These are phyloP conservation scores for Eriocheir sinensis DNA, from an alignment of 1,140 invertebrate species.

Conservation along the genomic window DNA sequence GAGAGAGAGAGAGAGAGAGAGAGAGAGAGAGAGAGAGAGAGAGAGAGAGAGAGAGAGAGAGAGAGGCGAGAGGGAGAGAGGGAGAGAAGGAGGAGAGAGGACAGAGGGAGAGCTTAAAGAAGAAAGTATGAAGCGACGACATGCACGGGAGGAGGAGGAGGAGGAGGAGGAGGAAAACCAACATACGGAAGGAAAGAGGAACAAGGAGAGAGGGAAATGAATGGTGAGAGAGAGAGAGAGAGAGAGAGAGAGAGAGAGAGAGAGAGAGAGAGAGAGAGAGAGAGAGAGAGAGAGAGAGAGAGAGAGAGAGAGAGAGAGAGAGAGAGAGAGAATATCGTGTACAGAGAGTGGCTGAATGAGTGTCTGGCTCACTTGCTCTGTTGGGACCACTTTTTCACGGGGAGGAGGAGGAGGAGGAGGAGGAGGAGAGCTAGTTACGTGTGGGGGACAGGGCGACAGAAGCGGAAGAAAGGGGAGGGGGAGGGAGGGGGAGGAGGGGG, in stretches of 20 bases:
- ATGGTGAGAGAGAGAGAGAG: too few relatives aligned
- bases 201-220: too few relatives aligned
- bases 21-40: not conserved
- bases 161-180: not conserved
- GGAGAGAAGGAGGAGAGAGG: not conserved
- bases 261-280: slow-evolving; percentile 22
- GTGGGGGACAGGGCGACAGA: too few relatives aligned
- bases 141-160: not conserved
- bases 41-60: slow-evolving; percentile 37
- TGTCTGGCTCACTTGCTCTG: not conserved
- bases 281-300: not conserved
- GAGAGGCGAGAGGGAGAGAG: not conserved
- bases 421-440: too few relatives aligned
- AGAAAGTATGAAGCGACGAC: slow-evolving; percentile 27
- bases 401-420: not conserved
- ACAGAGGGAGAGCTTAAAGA: slow-evolving; percentile 16
- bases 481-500: not conserved
- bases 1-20: not conserved
- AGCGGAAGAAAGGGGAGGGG: too few relatives aligned
- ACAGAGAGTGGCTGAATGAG: slow-evolving; percentile 19
- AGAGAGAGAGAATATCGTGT: not conserved
- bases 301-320: not conserved
- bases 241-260: too few relatives aligned
- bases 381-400: not conserved
- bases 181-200: too few relatives aligned